phyloP scores from a whole-genome alignment of 2,888 invertebrate genomes.

The Eristalis arbustorum region DNA sequence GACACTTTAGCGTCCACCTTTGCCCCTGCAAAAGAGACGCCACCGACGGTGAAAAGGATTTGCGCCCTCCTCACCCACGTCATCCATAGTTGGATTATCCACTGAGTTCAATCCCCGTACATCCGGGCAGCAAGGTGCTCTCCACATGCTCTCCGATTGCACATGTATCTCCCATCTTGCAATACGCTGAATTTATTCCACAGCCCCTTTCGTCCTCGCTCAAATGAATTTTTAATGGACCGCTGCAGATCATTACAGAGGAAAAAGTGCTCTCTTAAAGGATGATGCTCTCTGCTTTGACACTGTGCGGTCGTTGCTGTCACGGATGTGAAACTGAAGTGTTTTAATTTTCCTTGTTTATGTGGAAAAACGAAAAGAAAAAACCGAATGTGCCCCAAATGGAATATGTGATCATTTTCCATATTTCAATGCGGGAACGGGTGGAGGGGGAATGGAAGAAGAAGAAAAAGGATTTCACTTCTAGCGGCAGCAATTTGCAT shows the following conservation, averaged over 20 bases:
- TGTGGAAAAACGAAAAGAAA: neutral
- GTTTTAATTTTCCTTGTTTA: neutral
- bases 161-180: neutral
- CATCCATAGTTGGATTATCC: neutral
- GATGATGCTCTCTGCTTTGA: neutral
- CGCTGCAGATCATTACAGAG: neutral
- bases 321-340: neutral
- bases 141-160: neutral
- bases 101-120: neutral
- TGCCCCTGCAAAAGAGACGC: neutral
- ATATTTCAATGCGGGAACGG: neutral
- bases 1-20: neutral
- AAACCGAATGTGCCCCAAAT: neutral
- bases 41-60: neutral
- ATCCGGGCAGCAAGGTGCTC: neutral
- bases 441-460: neutral
- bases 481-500: slow-evolving; percentile 9
- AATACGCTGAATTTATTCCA: neutral
- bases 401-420: neutral
- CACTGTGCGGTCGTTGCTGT: neutral
- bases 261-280: neutral
- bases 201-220: neutral
- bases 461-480: neutral
- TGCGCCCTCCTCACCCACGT: neutral
- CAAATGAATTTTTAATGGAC: neutral